Evolutionary conservation across 1,140 invertebrate genomes (phyloP).

Genomic region (Forficula auricularia): DNA sequence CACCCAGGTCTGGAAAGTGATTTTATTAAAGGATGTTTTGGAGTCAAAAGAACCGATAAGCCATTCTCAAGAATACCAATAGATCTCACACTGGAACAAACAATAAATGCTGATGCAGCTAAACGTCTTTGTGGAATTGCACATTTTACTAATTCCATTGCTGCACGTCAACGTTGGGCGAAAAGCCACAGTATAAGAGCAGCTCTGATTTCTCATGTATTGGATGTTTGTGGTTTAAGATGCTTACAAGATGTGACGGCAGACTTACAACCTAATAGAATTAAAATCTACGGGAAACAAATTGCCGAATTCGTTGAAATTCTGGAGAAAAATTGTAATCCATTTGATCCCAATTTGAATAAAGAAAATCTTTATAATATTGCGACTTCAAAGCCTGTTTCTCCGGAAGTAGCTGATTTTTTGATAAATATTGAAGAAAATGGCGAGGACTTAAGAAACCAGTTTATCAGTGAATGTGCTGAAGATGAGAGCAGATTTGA

Average conservation of each 20-base stretch:
- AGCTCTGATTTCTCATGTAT: constrained; percentile 10
- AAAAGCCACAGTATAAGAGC: constrained; percentile 13
- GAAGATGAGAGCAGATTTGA: too few species aligned
- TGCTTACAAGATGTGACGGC: constrained; percentile 12
- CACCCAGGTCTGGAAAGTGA: constrained; percentile 15
- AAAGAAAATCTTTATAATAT: too few species aligned
- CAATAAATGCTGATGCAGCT: constrained; percentile 21
- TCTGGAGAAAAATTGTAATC: too few species aligned
- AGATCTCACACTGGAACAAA: constrained; percentile 18
- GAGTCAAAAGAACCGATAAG: constrained; percentile 18
- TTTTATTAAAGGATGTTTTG: constrained; percentile 11
- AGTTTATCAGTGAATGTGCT: too few species aligned
- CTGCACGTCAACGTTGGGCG: constrained; percentile 15
- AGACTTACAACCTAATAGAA: constrained; percentile 11
- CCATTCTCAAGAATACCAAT: constrained; percentile 19
- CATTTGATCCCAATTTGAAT: too few species aligned
- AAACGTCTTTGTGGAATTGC: constrained; percentile 16
- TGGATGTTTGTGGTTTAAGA: constrained; percentile 8
- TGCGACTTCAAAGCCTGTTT: too few species aligned
- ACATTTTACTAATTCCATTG: constrained; percentile 16
- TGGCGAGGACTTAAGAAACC: too few species aligned
- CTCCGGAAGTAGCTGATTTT: too few species aligned
- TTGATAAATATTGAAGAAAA: too few species aligned
- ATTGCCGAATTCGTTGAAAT: too few species aligned
- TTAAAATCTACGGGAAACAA: too few species aligned